These are phyloP conservation scores for Pandemis corylana DNA, from an alignment of 2,888 invertebrate genomes.

Conservation along the genomic window DNA sequence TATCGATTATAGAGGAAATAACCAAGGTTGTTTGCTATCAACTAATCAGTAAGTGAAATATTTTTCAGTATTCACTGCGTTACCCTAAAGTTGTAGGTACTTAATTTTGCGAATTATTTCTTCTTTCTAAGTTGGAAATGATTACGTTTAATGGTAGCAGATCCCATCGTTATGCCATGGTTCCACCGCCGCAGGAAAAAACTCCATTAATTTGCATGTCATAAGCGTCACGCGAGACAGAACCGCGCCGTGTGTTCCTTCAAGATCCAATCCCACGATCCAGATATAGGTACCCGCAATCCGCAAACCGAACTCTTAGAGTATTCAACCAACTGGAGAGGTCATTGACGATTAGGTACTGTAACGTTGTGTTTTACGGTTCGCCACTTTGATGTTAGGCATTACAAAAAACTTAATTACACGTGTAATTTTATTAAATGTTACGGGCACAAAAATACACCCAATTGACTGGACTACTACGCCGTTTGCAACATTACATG, in stretches of 20 bases:
- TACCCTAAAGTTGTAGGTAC: neutral
- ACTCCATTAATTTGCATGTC: conserved; percentile 25
- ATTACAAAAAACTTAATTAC: too few relatives aligned
- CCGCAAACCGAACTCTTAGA: conserved; percentile 49
- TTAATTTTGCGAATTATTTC: neutral
- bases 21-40: too few relatives aligned
- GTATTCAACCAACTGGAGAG: neutral
- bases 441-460: too few relatives aligned
- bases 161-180: conserved; percentile 25
- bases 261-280: conserved; percentile 69
- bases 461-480: too few relatives aligned
- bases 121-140: neutral
- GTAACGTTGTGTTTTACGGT: too few relatives aligned
- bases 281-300: conserved; percentile 58
- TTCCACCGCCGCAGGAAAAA: conserved; percentile 14
- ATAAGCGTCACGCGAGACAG: conserved; percentile 18
- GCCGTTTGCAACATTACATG: too few relatives aligned
- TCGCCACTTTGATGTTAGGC: too few relatives aligned
- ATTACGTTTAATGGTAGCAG: neutral
- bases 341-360: neutral
- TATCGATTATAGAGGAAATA: too few relatives aligned
- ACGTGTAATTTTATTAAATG: too few relatives aligned
- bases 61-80: too few relatives aligned
- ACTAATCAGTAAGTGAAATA: too few relatives aligned
- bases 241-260: conserved; percentile 32